Evolutionary conservation across 2,797 vertebrate genomes (phyloP).

Genomic region (Notamacropus eugenii): DNA sequence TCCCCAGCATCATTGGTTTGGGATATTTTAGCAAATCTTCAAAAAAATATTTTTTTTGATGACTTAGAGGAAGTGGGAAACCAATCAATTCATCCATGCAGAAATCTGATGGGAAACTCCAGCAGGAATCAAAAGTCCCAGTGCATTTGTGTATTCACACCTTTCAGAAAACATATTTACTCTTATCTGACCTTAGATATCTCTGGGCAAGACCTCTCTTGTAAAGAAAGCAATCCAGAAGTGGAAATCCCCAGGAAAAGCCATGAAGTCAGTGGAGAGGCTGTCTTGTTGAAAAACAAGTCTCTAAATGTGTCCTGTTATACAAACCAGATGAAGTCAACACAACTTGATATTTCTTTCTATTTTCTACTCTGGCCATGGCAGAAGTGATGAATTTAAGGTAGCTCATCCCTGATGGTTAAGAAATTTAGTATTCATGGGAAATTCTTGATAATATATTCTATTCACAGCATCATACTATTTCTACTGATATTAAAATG

Average conservation of each 20-base stretch:
- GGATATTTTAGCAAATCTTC: slow-evolving; percentile 11
- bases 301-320: slow-evolving; percentile 18
- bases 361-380: slow-evolving; percentile 26
- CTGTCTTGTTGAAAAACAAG: background rate
- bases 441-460: background rate
- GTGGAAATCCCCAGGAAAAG: slow-evolving; percentile 56
- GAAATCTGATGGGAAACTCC: slow-evolving; percentile 2
- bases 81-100: background rate
- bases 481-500: background rate
- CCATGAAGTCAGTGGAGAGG: slow-evolving; percentile 46
- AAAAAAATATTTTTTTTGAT: slow-evolving; percentile 10
- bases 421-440: slow-evolving; percentile 9
- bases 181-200: slow-evolving; percentile 18
- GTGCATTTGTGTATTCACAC: slow-evolving; percentile 10
- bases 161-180: background rate
- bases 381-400: slow-evolving; percentile 39
- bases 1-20: background rate
- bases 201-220: slow-evolving; percentile 12
- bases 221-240: slow-evolving; percentile 15
- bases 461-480: background rate
- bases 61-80: slow-evolving; percentile 19
- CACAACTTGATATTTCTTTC: background rate
- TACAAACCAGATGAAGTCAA: slow-evolving; percentile 23
- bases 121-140: background rate
- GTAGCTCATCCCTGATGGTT: slow-evolving; percentile 2